A percentile compares a stretch with the other conserved stretches of the same genome.
Evolutionary conservation across 2,888 invertebrate genomes (phyloP).

Genomic region (Andrena bucephala): DNA sequence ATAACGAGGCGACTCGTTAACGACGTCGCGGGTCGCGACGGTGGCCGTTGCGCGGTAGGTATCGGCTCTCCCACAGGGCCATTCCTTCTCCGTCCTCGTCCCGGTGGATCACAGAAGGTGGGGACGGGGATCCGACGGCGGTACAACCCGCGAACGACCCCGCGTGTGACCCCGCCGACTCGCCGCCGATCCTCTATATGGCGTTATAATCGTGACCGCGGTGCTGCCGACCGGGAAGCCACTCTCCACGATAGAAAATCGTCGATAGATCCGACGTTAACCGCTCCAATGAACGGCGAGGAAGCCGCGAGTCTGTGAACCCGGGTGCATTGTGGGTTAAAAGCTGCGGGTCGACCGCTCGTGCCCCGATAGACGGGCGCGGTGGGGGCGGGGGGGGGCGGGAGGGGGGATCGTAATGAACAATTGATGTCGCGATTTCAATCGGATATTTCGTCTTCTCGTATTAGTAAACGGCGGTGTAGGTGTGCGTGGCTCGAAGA

Average conservation of each 20-base stretch:
- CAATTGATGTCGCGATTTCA: slow-evolving; percentile 58
- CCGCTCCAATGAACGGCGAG: slow-evolving; percentile 13
- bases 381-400: not conserved
- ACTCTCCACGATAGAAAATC: slow-evolving; percentile 50
- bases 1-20: slow-evolving; percentile 72
- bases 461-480: slow-evolving; percentile 21
- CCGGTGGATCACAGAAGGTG: slow-evolving; percentile 17
- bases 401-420: slow-evolving; percentile 40
- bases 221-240: slow-evolving; percentile 59
- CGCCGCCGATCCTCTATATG: slow-evolving; percentile 68
- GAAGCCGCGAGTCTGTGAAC: slow-evolving; percentile 2
- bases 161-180: slow-evolving; percentile 70
- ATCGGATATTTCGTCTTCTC: slow-evolving; percentile 46
- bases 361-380: slow-evolving; percentile 14
- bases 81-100: slow-evolving; percentile 39
- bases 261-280: slow-evolving; percentile 47
- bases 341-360: slow-evolving; percentile 32
- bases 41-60: slow-evolving; percentile 51
- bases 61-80: slow-evolving; percentile 64
- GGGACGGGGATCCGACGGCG: slow-evolving; percentile 37
- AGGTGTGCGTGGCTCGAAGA: slow-evolving; percentile 25
- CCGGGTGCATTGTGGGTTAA: slow-evolving; percentile 33
- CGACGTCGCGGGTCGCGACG: slow-evolving; percentile 65
- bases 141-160: slow-evolving; percentile 66
- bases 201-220: slow-evolving; percentile 71